These are phyloP conservation scores for Girardia tigrina DNA, from an alignment of 2,888 invertebrate genomes.

Conservation along the genomic window DNA sequence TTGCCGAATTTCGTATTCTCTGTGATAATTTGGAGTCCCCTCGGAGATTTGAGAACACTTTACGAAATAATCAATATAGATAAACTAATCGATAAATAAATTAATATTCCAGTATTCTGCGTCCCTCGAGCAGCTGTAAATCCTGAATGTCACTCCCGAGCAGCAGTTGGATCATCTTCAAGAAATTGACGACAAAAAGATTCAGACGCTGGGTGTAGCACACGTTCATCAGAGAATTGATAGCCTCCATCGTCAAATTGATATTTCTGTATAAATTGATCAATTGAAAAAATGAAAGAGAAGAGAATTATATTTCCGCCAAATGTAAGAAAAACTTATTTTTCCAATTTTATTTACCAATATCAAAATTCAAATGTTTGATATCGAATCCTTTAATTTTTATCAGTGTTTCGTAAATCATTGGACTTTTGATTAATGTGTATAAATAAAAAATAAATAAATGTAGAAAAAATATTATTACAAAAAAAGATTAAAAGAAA, in stretches of 20 bases:
- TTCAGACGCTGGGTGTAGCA: conserved; percentile 92
- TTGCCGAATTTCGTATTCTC: conserved; percentile 95
- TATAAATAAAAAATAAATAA: too few relatives aligned
- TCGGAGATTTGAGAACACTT: conserved; percentile 97
- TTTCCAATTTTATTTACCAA: conserved; percentile 41
- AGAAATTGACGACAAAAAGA: conserved; percentile 90
- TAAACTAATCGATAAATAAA: too few relatives aligned
- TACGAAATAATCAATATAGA: conserved; percentile 59
- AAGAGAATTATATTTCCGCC: too few relatives aligned
- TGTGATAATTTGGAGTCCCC: conserved; percentile 94
- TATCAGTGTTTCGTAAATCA: too few relatives aligned
- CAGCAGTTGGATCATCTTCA: conserved; percentile 92
- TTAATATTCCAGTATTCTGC: conserved; percentile 56
- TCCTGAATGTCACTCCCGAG: conserved; percentile 84
- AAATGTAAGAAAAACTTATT: too few relatives aligned
- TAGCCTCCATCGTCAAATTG: conserved; percentile 90
- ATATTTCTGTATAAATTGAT: too few relatives aligned
- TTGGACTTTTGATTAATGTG: too few relatives aligned
- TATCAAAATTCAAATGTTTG: too few relatives aligned
- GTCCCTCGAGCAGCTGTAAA: conserved; percentile 81
- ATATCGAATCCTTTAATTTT: too few relatives aligned
- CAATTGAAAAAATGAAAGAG: too few relatives aligned
- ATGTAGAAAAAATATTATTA: too few relatives aligned
- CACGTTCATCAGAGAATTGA: conserved; percentile 83
- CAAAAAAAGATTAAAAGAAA: too few relatives aligned